These are phyloP conservation scores for Melanotaenia trifasciata DNA, from an alignment of 2,797 vertebrate species.

Conservation along the genomic window DNA sequence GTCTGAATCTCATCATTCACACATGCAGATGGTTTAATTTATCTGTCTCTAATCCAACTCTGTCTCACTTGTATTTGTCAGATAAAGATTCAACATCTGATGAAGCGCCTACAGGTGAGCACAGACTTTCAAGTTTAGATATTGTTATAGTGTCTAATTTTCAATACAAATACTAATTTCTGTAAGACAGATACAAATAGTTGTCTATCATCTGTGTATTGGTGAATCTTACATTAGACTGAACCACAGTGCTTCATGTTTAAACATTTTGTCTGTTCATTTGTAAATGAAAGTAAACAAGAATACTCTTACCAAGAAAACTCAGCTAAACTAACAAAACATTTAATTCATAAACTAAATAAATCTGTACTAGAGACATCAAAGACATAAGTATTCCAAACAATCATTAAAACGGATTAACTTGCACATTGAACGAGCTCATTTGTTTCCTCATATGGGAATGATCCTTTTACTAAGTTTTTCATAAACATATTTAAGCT, in stretches of 20 bases:
- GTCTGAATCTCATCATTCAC: background rate
- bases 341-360: background rate
- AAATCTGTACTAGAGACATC: background rate
- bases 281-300: background rate
- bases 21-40: background rate
- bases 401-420: background rate
- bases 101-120: conserved; percentile 82
- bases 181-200: background rate
- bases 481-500: background rate
- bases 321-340: background rate
- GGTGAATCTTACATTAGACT: background rate
- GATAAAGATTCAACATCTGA: conserved; percentile 82
- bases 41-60: conserved; percentile 1
- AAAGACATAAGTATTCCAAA: background rate
- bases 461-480: background rate
- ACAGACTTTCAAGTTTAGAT: background rate
- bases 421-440: background rate
- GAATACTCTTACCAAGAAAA: background rate
- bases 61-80: conserved; percentile 21
- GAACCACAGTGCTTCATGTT: background rate
- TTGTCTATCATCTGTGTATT: conserved; percentile 5
- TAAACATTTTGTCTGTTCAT: background rate
- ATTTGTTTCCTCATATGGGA: rapidly evolving
- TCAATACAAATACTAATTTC: background rate
- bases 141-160: too few species aligned